Evolutionary conservation across 1,140 invertebrate genomes (phyloP).

Genomic region (Oryzaephilus surinamensis): DNA sequence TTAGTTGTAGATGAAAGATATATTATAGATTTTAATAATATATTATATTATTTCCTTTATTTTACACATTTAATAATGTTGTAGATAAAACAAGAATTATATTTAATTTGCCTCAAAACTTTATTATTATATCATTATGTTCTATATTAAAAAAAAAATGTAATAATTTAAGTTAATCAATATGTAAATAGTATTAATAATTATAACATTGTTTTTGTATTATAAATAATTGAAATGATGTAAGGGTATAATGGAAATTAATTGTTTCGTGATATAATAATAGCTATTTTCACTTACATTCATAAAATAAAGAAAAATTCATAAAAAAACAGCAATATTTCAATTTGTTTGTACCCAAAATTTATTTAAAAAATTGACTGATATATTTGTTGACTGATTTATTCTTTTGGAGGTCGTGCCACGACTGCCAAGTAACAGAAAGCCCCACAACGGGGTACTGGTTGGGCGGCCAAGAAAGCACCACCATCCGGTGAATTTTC

Average conservation of each 20-base stretch:
- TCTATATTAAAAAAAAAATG: too few relatives aligned
- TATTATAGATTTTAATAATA: too few relatives aligned
- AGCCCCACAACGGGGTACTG: constrained; percentile 40
- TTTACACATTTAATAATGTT: too few relatives aligned
- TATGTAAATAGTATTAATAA: too few relatives aligned
- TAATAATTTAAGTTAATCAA: too few relatives aligned
- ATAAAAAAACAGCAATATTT: constrained; percentile 1
- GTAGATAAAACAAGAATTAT: too few relatives aligned
- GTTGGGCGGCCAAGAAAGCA: constrained; percentile 40
- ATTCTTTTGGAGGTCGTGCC: constrained; percentile 24
- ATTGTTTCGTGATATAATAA: constrained; percentile 24
- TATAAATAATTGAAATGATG: background rate
- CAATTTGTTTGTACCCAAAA: background rate
- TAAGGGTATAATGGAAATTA: constrained; percentile 22
- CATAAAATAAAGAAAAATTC: constrained; percentile 23
- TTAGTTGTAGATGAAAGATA: too few relatives aligned
- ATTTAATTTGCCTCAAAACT: too few relatives aligned
- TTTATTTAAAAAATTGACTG: constrained; percentile 1
- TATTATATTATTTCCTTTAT: too few relatives aligned
- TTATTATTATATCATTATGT: too few relatives aligned
- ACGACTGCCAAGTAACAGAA: constrained; percentile 43
- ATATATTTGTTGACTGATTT: too few relatives aligned
- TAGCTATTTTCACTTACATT: constrained; percentile 30
- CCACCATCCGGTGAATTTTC: constrained; percentile 42
- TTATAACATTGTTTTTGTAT: too few relatives aligned